These are phyloP conservation scores for Laupala kohalensis DNA, from an alignment of 1,140 invertebrate genomes.

Conservation along the genomic window DNA sequence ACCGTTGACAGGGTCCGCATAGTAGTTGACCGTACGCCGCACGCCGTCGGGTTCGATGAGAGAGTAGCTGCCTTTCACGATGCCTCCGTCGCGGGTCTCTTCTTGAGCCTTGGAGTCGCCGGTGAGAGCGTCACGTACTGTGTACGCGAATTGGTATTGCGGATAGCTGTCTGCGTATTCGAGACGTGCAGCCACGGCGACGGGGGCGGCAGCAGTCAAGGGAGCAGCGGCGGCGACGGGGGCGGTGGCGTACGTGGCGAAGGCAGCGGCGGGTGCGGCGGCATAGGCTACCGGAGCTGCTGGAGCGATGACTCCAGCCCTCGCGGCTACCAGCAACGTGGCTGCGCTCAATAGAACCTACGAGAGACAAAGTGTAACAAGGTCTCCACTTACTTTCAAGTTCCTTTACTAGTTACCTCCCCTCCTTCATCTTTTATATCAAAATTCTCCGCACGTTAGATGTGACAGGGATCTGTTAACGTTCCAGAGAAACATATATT, in stretches of 20 bases:
- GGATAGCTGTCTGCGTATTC: conserved; percentile 23
- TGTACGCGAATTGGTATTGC: conserved; percentile 40
- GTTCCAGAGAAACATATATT: too few relatives aligned
- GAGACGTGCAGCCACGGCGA: neutral
- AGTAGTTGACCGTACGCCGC: conserved; percentile 20
- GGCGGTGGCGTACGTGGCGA: conserved; percentile 12
- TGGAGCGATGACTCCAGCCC: conserved; percentile 6
- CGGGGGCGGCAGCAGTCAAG: neutral
- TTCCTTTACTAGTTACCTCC: too few relatives aligned
- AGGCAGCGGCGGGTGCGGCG: conserved; percentile 12
- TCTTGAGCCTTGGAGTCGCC: conserved; percentile 37
- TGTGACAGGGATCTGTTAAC: too few relatives aligned
- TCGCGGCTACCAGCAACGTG: conserved; percentile 17
- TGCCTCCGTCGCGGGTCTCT: conserved; percentile 36
- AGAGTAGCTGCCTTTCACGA: conserved; percentile 36
- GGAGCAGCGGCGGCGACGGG: conserved; percentile 7
- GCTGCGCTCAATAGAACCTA: neutral
- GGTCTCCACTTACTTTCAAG: too few relatives aligned
- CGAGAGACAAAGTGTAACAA: neutral
- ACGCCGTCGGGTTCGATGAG: conserved; percentile 22
- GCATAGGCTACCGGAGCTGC: conserved; percentile 17
- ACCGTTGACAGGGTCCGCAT: conserved; percentile 16
- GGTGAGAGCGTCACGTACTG: conserved; percentile 34
- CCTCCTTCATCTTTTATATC: too few relatives aligned
- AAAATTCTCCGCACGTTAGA: too few relatives aligned